Conservation (phyloP, 2,888 invertebrate species). For the Nomada ruficornis region DNA sequence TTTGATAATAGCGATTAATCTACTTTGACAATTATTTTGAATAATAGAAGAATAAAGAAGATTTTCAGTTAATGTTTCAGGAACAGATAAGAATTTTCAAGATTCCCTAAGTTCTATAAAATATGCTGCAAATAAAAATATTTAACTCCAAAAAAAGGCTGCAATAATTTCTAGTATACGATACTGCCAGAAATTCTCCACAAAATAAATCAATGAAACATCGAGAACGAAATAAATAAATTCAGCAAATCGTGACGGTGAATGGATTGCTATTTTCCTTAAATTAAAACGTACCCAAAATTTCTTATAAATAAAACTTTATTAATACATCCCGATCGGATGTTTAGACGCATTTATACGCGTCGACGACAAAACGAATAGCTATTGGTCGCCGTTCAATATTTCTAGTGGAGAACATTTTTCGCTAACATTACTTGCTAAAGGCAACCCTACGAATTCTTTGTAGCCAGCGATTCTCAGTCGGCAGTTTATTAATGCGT, state of each 20-base stretch:
- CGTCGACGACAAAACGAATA: neutral
- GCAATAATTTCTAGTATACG: too few species aligned
- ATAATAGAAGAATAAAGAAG: too few species aligned
- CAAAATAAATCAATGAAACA: too few species aligned
- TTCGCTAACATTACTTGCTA: neutral
- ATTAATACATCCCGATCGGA: slow-evolving; percentile 6
- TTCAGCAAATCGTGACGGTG: neutral
- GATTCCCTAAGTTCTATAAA: too few species aligned
- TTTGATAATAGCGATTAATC: too few species aligned
- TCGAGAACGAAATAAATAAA: neutral
- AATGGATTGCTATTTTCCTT: neutral
- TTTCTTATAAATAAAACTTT: slow-evolving; percentile 33
- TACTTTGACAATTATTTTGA: too few species aligned
- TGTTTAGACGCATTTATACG: slow-evolving; percentile 1
- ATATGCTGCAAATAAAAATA: too few species aligned
- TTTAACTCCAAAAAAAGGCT: too few species aligned
- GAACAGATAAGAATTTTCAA: too few species aligned
- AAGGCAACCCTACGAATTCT: neutral
- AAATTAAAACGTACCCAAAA: slow-evolving; percentile 22
- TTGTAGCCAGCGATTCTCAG: neutral
- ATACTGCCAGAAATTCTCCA: too few species aligned
- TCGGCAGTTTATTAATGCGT: neutral
- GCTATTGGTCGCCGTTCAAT: slow-evolving; percentile 2
- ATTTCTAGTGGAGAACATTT: slow-evolving; percentile 1
- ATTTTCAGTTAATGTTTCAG: too few species aligned